A percentile compares a stretch with the other conserved stretches of the same genome.
Evolutionary conservation across 2,113 vertebrate genomes (phyloP).

Genomic region (Falco punctatus): DNA sequence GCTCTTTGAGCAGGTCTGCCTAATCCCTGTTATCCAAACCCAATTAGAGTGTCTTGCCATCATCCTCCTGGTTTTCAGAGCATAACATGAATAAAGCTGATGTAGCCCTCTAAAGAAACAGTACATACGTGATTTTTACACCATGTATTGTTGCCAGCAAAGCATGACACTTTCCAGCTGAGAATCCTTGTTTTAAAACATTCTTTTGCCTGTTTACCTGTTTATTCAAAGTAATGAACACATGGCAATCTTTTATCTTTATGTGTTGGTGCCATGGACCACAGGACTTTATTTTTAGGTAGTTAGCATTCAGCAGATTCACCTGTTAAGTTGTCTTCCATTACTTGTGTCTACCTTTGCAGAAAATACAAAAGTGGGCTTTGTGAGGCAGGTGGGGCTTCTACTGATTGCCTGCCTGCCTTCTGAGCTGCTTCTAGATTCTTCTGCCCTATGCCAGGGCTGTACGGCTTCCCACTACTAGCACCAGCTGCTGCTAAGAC

Average conservation of each 20-base stretch:
- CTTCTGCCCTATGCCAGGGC: neutral
- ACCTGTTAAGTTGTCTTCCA: neutral
- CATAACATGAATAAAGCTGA: neutral
- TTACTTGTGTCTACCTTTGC: neutral
- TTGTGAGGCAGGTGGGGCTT: neutral
- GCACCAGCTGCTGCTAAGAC: neutral
- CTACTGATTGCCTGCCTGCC: neutral
- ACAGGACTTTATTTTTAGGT: neutral
- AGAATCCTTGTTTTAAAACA: neutral
- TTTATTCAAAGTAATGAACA: neutral
- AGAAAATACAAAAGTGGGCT: neutral
- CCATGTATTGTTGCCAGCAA: neutral
- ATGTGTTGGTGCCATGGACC: neutral
- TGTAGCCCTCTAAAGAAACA: neutral
- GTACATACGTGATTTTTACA: neutral
- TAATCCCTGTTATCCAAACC: neutral
- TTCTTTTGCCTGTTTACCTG: neutral
- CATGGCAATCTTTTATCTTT: neutral
- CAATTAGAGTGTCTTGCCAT: neutral
- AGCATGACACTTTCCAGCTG: neutral
- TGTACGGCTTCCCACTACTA: neutral
- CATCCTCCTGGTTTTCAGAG: neutral
- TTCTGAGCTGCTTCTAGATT: neutral
- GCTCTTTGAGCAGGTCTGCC: neutral
- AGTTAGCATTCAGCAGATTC: neutral